These are phyloP conservation scores for Dasyurus viverrinus DNA, from an alignment of 2,113 vertebrate species.

Conservation along the genomic window DNA sequence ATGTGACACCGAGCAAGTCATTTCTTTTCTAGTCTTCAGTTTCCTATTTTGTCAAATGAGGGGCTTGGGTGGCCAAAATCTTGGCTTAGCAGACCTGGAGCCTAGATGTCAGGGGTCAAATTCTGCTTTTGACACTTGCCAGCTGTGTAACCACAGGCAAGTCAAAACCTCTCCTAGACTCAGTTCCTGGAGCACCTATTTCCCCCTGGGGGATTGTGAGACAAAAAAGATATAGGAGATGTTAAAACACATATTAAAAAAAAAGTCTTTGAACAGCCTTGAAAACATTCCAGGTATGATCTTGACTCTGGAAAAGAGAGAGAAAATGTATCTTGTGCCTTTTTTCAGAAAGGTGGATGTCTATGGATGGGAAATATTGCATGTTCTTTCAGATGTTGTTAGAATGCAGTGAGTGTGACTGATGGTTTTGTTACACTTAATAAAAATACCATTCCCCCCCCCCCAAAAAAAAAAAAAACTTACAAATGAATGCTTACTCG, in stretches of 20 bases:
- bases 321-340: neutral
- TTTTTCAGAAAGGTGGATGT: neutral
- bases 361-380: neutral
- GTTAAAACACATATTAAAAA: neutral
- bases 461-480: neutral
- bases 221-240: neutral
- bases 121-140: neutral
- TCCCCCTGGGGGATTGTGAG: neutral
- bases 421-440: neutral
- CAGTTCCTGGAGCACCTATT: neutral
- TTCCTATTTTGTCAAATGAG: neutral
- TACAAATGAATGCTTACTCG: constrained; percentile 20
- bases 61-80: neutral
- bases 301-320: neutral
- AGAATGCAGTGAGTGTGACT: neutral
- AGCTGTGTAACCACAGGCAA: neutral
- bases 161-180: neutral
- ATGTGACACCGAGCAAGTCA: neutral
- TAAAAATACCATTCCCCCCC: neutral
- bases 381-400: neutral
- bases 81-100: neutral
- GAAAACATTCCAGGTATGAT: neutral
- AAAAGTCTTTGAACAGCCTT: neutral
- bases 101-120: neutral
- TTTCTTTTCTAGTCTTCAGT: neutral